Evolutionary conservation across 2,888 invertebrate genomes (phyloP).

Genomic region (Heterodera filipjevi): DNA sequence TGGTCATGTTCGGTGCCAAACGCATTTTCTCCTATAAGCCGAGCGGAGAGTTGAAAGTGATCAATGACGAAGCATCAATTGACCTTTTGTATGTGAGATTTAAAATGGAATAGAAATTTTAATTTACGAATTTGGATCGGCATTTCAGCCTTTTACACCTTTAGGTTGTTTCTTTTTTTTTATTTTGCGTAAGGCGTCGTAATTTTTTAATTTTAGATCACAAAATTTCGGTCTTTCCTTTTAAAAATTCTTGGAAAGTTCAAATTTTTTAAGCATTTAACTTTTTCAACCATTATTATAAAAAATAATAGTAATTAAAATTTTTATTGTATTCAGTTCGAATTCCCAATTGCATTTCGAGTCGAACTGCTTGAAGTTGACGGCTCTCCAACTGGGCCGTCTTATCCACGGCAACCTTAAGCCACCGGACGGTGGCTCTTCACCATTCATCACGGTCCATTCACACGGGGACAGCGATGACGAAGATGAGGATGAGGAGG

Average conservation of each 20-base stretch:
- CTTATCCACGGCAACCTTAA: constrained; percentile 8
- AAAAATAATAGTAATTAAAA: too few species aligned
- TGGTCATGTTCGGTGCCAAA: constrained; percentile 35
- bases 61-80: constrained; percentile 31
- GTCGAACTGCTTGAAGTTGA: background rate
- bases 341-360: background rate
- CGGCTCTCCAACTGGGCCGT: background rate
- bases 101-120: background rate
- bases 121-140: too few species aligned
- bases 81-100: constrained; percentile 18
- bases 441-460: constrained; percentile 15
- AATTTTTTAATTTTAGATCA: too few species aligned
- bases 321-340: too few species aligned
- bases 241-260: too few species aligned
- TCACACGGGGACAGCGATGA: constrained; percentile 5
- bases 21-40: constrained; percentile 26
- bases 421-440: background rate
- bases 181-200: too few species aligned
- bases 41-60: constrained; percentile 21
- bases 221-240: too few species aligned
- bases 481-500: constrained; percentile 10
- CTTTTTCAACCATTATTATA: too few species aligned
- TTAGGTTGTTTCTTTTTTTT: background rate
- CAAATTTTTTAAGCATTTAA: too few species aligned
- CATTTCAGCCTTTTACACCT: too few species aligned